Conservation (phyloP, 2,113 vertebrate species). For the Epinephelus cyanopodus region DNA sequence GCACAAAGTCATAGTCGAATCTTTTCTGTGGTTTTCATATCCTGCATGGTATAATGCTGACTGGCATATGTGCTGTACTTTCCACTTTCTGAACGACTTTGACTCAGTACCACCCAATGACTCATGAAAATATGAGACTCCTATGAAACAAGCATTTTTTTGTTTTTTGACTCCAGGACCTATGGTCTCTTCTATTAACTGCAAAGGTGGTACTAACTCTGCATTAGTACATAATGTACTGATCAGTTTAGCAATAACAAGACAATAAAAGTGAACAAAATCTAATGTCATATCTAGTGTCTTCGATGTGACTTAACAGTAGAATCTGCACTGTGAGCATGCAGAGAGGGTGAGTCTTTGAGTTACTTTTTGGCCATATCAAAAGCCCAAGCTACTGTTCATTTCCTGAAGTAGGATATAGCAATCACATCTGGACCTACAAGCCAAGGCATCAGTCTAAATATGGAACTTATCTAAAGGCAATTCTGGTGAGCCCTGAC, state of each 20-base stretch:
- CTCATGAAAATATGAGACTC: slow-evolving; percentile 38
- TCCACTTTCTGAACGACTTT: slow-evolving; percentile 49
- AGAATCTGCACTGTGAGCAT: not conserved
- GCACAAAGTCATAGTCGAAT: slow-evolving; percentile 8
- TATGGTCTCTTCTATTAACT: not conserved
- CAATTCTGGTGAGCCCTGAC: slow-evolving; percentile 28
- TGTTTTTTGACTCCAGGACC: slow-evolving; percentile 1
- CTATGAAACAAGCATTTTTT: slow-evolving; percentile 9
- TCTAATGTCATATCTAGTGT: not conserved
- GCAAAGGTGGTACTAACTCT: not conserved
- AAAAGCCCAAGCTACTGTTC: slow-evolving; percentile 52
- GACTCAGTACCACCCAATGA: slow-evolving; percentile 49
- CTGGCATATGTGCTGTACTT: slow-evolving; percentile 43
- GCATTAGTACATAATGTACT: no score
- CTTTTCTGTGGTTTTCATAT: slow-evolving; percentile 42
- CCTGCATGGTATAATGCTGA: slow-evolving; percentile 12
- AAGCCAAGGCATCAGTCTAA: slow-evolving; percentile 31
- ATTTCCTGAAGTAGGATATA: slow-evolving; percentile 65
- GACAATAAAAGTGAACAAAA: not conserved
- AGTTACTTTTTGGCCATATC: slow-evolving; percentile 26
- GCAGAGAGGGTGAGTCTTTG: not conserved
- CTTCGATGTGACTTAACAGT: not conserved
- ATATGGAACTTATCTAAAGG: slow-evolving; percentile 53
- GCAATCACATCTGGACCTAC: slow-evolving; percentile 54
- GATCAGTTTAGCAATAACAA: not conserved